Percentiles rank a stretch among this genome's conserved stretches.
These are phyloP conservation scores for Bombus confusus DNA, from an alignment of 1,140 invertebrate species.

Conservation along the genomic window DNA sequence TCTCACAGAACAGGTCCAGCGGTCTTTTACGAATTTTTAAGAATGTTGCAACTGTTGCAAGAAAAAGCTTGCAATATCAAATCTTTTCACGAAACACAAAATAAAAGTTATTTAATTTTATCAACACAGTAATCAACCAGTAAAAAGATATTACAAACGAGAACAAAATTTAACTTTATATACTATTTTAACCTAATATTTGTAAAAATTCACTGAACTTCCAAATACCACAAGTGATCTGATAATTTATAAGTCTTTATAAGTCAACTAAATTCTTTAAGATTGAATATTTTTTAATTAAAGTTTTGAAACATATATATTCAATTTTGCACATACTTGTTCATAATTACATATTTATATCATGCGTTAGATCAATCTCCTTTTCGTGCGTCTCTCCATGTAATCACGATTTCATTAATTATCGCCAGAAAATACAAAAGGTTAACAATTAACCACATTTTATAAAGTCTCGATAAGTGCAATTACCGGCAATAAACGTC, in stretches of 20 bases:
- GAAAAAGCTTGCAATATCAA: background rate
- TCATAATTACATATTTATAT: background rate
- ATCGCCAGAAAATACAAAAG: background rate
- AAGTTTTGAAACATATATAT: background rate
- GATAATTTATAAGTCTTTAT: no score
- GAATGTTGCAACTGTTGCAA: background rate
- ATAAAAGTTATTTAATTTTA: no score
- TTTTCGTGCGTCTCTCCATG: background rate
- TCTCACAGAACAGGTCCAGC: slow-evolving; percentile 19
- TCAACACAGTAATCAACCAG: background rate
- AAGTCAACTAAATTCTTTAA: no score
- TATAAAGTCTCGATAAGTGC: background rate
- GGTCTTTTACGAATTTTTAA: slow-evolving; percentile 23
- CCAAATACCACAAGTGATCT: no score
- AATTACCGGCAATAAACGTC: slow-evolving; percentile 35
- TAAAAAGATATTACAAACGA: background rate
- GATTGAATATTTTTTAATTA: no score
- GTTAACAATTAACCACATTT: background rate
- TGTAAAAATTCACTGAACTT: no score
- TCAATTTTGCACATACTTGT: background rate
- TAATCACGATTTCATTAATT: background rate
- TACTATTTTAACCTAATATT: no score
- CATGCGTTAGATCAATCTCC: background rate
- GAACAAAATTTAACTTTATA: background rate
- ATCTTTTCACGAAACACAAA: background rate